Conservation (phyloP, 2,113 vertebrate species). For the Lontra canadensis region DNA sequence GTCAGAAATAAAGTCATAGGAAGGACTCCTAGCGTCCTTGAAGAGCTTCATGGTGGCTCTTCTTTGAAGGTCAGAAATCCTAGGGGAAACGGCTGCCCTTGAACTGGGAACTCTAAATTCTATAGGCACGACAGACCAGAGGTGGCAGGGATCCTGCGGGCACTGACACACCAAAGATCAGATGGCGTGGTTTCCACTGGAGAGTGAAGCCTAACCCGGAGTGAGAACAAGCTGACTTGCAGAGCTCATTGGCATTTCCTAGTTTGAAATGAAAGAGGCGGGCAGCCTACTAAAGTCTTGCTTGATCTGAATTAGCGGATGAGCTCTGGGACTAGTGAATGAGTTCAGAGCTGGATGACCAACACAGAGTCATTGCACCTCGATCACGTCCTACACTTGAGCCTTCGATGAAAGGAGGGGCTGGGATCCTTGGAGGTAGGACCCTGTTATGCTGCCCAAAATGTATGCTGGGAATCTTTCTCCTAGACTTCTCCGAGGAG, state of each 20-base stretch:
- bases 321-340: background rate
- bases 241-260: background rate
- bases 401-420: background rate
- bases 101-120: background rate
- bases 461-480: background rate
- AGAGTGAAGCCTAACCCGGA: background rate
- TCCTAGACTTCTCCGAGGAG: background rate
- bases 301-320: background rate
- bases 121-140: background rate
- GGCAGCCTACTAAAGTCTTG: background rate
- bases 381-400: background rate
- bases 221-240: background rate
- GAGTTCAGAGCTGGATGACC: background rate
- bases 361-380: background rate
- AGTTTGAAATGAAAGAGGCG: background rate
- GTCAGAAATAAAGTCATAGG: background rate
- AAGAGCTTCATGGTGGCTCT: background rate
- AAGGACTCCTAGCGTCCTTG: background rate
- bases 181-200: background rate
- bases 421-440: background rate
- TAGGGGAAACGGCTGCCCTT: background rate
- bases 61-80: background rate
- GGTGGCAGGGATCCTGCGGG: background rate
- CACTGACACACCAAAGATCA: background rate
- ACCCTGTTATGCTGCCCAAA: background rate